A percentile compares a stretch with the other conserved stretches of the same genome.
These are phyloP conservation scores for Caenorhabditis sp. DNA, from an alignment of 2,888 invertebrate genomes.

Conservation along the genomic window DNA sequence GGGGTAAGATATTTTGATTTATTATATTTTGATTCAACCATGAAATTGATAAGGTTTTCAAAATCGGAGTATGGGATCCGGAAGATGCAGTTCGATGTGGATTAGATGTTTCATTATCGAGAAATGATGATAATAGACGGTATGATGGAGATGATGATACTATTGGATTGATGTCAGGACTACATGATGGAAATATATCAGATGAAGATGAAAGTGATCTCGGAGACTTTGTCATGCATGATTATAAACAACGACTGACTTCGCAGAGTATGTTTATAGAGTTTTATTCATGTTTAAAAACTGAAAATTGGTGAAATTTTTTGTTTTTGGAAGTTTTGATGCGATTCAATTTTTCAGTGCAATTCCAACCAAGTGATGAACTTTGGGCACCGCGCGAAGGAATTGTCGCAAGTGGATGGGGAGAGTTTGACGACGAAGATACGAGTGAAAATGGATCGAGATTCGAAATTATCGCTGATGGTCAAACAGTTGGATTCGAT, in stretches of 20 bases:
- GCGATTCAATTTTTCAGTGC: background rate
- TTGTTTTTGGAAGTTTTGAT: too few species aligned
- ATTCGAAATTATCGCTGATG: constrained; percentile 37
- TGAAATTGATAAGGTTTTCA: constrained; percentile 9
- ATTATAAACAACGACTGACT: constrained; percentile 30
- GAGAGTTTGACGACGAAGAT: constrained; percentile 17
- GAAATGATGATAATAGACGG: background rate
- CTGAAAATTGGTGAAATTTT: too few species aligned
- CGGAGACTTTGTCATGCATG: constrained; percentile 37
- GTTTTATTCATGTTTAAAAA: too few species aligned
- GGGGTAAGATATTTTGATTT: background rate
- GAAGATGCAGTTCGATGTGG: constrained; percentile 39
- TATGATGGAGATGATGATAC: constrained; percentile 23
- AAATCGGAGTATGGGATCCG: constrained; percentile 70
- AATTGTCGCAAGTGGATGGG: constrained; percentile 51
- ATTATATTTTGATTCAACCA: background rate
- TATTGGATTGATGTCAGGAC: constrained; percentile 22
- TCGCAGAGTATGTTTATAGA: constrained; percentile 6
- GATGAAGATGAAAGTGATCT: constrained; percentile 60
- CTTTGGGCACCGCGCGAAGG: constrained; percentile 17
- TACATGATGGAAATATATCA: constrained; percentile 54
- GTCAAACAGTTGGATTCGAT: constrained; percentile 12
- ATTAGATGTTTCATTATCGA: constrained; percentile 7
- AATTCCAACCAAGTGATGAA: background rate
- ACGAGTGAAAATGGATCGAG: constrained; percentile 5